Evolutionary conservation across 2,797 vertebrate genomes (phyloP).

Genomic region (Gallinago nigripennis): DNA sequence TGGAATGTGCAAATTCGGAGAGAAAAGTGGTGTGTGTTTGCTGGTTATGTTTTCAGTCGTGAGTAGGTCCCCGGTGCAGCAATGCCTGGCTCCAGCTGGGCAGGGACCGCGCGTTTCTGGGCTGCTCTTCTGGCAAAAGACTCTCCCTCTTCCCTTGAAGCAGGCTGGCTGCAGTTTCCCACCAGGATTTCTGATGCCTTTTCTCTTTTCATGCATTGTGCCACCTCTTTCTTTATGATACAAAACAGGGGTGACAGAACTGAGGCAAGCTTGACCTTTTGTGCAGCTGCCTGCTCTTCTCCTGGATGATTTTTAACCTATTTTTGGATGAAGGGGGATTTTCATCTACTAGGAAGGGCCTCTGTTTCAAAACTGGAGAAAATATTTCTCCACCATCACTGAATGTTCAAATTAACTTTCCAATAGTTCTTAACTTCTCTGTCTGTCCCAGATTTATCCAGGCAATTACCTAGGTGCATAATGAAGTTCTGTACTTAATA

Average conservation of each 20-base stretch:
- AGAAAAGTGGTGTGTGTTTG: accelerated
- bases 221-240: background rate
- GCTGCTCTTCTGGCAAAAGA: background rate
- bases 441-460: constrained; percentile 3
- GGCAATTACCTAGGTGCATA: background rate
- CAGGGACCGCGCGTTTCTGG: background rate
- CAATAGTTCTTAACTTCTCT: background rate
- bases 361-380: background rate
- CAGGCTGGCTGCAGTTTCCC: background rate
- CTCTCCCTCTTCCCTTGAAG: background rate
- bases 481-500: background rate
- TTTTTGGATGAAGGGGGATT: constrained; percentile 11
- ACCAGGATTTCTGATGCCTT: background rate
- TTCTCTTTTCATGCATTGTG: background rate
- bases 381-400: background rate
- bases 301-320: constrained; percentile 5
- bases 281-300: background rate
- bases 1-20: background rate
- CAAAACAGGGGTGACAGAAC: background rate
- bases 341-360: background rate
- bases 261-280: constrained; percentile 10
- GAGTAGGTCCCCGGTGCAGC: background rate
- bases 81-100: background rate
- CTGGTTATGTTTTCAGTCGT: background rate
- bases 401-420: background rate